Percentiles rank a stretch among this genome's conserved stretches.
Conservation (phyloP, 2,113 vertebrate genomes). For the Sinosuthora webbiana region DNA sequence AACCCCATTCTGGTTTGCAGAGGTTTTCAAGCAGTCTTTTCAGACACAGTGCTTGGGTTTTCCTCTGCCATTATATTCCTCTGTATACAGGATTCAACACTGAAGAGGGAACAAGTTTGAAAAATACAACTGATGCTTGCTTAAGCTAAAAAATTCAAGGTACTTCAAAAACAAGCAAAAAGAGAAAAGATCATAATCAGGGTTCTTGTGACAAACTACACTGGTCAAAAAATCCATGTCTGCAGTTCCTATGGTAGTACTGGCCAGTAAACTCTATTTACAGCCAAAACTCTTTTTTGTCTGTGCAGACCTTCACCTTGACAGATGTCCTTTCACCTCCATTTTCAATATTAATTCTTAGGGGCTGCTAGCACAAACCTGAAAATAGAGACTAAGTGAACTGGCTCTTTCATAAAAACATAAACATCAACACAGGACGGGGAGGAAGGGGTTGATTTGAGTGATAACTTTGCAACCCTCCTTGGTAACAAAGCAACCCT, state of each 20-base stretch:
- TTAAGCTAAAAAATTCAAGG: not conserved
- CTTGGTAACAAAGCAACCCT: not conserved
- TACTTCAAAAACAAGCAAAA: not conserved
- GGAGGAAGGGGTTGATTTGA: not conserved
- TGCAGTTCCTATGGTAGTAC: not conserved
- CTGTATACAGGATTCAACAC: rapidly evolving
- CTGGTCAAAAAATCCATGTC: not conserved
- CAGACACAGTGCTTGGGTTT: not conserved
- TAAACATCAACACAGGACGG: not conserved
- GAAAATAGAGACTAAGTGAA: not conserved
- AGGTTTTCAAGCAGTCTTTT: not conserved
- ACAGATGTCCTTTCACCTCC: not conserved
- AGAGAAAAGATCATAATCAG: not conserved
- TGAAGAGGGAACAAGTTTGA: not conserved
- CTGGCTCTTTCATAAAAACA: not conserved
- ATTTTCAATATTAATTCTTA: not conserved
- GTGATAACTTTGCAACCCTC: not conserved
- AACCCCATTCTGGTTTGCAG: not conserved
- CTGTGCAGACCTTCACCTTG: not conserved
- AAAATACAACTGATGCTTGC: not conserved
- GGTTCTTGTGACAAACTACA: not conserved
- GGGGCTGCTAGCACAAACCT: not conserved
- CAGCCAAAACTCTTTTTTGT: not conserved
- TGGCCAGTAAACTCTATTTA: not conserved
- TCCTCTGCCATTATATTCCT: not conserved